A percentile compares a stretch with the other conserved stretches of the same genome.
These are phyloP conservation scores for Drosophila neonasuta DNA, from an alignment of 2,888 invertebrate genomes.

Conservation along the genomic window DNA sequence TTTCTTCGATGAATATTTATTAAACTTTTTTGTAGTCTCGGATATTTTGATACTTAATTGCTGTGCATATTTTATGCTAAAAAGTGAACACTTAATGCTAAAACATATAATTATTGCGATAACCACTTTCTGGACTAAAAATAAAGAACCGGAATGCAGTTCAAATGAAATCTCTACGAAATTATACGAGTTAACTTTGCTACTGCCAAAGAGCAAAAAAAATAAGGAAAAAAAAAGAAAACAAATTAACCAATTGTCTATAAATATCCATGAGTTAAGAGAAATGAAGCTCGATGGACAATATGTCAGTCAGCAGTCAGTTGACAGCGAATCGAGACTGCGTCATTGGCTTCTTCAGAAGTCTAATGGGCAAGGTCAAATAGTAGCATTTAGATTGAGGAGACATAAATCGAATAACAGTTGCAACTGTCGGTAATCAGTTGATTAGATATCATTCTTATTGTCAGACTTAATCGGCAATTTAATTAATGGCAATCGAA, in stretches of 20 bases:
- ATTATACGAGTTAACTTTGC: background rate
- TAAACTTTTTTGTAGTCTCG: no score
- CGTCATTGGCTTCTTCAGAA: conserved; percentile 27
- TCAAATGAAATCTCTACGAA: background rate
- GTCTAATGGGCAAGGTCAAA: conserved; percentile 37
- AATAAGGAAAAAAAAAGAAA: background rate
- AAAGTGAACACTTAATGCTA: background rate
- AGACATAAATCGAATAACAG: conserved; percentile 38
- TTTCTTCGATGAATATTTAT: no score
- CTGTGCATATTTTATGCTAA: background rate
- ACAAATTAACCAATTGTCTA: conserved; percentile 12
- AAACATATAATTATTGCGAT: background rate
- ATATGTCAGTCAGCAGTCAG: conserved; percentile 20
- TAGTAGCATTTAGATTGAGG: conserved; percentile 27
- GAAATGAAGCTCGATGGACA: conserved; percentile 5
- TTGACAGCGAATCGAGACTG: conserved; percentile 2
- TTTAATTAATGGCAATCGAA: conserved; percentile 41
- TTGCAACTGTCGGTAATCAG: conserved; percentile 45
- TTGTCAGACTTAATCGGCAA: conserved; percentile 14
- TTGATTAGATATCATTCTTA: conserved; percentile 31
- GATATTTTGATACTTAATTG: background rate
- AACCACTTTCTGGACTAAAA: background rate
- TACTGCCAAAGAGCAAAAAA: background rate
- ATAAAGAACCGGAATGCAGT: background rate
- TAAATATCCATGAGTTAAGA: conserved; percentile 13